Percentiles rank a stretch among this genome's conserved stretches.
These are phyloP conservation scores for Micromys minutus DNA, from an alignment of 2,113 vertebrate species.

Conservation along the genomic window DNA sequence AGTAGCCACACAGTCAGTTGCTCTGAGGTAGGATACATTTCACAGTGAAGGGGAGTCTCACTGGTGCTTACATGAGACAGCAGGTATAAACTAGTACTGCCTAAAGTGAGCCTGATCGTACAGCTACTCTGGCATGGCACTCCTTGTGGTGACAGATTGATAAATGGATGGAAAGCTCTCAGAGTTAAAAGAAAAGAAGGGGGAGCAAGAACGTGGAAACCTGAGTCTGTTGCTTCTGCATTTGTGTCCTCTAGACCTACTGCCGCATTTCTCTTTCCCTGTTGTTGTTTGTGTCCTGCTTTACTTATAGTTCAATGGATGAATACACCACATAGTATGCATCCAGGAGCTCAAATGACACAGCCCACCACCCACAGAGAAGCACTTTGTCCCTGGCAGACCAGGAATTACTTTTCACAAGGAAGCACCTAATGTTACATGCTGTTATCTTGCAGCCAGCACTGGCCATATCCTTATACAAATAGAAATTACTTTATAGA, in stretches of 20 bases:
- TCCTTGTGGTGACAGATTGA: neutral
- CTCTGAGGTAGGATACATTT: neutral
- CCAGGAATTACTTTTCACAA: constrained; percentile 42
- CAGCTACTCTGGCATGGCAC: constrained; percentile 1
- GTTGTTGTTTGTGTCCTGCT: neutral
- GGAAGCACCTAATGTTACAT: neutral
- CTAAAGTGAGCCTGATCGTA: neutral
- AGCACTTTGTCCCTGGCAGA: neutral
- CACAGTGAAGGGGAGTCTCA: neutral
- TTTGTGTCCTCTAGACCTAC: neutral
- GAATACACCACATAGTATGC: neutral
- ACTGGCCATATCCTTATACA: neutral
- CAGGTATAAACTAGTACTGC: neutral
- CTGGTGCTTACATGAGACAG: neutral
- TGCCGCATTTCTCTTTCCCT: neutral
- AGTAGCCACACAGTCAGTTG: neutral
- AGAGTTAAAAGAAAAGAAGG: neutral
- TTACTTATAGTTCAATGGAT: neutral
- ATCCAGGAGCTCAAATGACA: neutral
- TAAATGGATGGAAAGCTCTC: neutral
- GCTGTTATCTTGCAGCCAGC: neutral
- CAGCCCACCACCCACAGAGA: neutral
- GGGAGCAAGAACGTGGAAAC: neutral
- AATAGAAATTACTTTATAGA: neutral
- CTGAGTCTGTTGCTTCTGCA: neutral